These are phyloP conservation scores for Siniperca undulata DNA, from an alignment of 2,797 vertebrate species.

Conservation along the genomic window DNA sequence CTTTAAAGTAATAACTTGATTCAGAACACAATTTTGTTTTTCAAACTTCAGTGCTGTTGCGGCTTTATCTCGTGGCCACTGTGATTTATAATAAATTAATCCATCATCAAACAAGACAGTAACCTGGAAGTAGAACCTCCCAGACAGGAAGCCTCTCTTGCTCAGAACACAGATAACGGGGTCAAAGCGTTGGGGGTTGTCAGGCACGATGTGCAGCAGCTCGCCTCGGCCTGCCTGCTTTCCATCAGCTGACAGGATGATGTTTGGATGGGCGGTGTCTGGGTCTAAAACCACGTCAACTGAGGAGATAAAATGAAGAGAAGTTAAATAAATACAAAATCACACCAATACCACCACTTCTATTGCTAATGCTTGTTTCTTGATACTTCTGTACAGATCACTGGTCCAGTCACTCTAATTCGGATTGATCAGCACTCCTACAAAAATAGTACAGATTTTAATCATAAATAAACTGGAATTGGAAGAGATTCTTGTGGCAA, in stretches of 20 bases:
- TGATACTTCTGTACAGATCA: background rate
- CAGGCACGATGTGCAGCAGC: conserved; percentile 70
- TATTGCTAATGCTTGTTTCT: background rate
- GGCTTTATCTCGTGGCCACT: background rate
- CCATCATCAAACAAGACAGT: background rate
- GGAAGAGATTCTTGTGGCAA: background rate
- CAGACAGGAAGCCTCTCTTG: conserved; percentile 77
- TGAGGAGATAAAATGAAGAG: conserved; percentile 32
- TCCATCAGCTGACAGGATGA: conserved; percentile 81
- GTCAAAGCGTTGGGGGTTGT: conserved; percentile 84
- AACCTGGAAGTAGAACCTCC: conserved; percentile 86
- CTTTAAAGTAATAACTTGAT: background rate
- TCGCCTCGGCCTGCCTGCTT: conserved; percentile 81
- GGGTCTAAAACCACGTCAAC: conserved; percentile 86
- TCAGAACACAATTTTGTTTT: too few species aligned
- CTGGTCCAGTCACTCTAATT: too few species aligned
- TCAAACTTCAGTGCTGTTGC: background rate
- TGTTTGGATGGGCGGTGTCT: conserved; percentile 84
- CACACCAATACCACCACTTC: background rate
- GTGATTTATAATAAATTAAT: background rate
- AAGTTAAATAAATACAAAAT: background rate
- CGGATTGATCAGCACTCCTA: too few species aligned
- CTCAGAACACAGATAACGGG: conserved; percentile 85
- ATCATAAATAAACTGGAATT: background rate
- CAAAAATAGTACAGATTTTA: background rate